These are phyloP conservation scores for Anthopleura sola DNA, from an alignment of 64 coral and sea anemone genomes.

Conservation along the genomic window DNA sequence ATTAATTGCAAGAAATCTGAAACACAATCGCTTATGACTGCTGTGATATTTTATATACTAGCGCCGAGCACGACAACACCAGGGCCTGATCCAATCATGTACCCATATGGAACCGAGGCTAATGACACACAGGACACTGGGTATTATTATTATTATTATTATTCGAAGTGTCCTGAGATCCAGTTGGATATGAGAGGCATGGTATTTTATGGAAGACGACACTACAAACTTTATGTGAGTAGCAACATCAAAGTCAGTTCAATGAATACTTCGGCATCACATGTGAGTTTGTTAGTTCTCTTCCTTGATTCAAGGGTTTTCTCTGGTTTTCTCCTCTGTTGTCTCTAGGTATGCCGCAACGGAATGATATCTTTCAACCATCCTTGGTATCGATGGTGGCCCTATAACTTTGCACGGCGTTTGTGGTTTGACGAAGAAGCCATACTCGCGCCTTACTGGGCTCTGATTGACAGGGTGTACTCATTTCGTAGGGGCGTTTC, in stretches of 20 bases:
- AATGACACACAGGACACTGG: neutral
- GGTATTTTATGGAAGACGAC: neutral
- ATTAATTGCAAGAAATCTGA: too few species aligned
- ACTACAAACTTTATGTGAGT: conserved; percentile 5
- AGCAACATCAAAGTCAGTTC: neutral
- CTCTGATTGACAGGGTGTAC: neutral
- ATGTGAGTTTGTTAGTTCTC: too few species aligned
- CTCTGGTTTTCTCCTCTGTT: too few species aligned
- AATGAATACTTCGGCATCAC: too few species aligned
- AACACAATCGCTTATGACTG: too few species aligned
- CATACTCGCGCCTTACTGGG: conserved; percentile 13
- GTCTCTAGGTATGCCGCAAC: neutral
- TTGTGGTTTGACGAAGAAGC: neutral
- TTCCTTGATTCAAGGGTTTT: too few species aligned
- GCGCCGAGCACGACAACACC: neutral
- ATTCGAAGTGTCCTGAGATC: neutral
- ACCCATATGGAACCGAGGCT: neutral
- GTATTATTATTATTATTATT: neutral
- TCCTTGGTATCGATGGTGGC: conserved; percentile 15
- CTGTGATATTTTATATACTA: neutral
- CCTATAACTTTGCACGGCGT: neutral
- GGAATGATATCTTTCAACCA: conserved; percentile 8
- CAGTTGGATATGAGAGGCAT: neutral
- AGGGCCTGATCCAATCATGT: neutral
- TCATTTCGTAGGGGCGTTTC: neutral